These are phyloP conservation scores for Lasioglossum calceatum DNA, from an alignment of 2,888 invertebrate species.

Conservation along the genomic window DNA sequence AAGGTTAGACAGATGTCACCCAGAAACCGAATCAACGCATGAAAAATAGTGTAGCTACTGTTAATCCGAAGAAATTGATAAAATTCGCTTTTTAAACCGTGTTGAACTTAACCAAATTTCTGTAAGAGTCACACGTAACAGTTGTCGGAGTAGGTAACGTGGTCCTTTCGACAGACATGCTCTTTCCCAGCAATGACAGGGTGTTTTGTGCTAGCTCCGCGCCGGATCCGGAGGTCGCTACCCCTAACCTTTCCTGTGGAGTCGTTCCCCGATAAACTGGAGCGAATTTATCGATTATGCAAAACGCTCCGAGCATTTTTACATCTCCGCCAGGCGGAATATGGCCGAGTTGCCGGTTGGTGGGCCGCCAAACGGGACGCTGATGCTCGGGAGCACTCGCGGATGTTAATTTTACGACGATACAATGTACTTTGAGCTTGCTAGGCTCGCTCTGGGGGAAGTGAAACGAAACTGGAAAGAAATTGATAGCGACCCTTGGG, in stretches of 20 bases:
- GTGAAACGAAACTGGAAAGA: background rate
- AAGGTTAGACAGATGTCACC: background rate
- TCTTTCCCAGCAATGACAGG: background rate
- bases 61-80: background rate
- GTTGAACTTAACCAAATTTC: background rate
- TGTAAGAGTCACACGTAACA: background rate
- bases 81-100: background rate
- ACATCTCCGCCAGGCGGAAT: conserved; percentile 1
- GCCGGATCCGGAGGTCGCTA: background rate
- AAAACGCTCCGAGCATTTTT: conserved; percentile 14
- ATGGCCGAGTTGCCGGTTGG: conserved; percentile 5
- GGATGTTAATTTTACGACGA: conserved; percentile 9
- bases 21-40: no score
- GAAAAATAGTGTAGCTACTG: no score
- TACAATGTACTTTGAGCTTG: conserved; percentile 7
- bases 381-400: background rate
- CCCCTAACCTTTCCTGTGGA: background rate
- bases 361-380: conserved; percentile 8
- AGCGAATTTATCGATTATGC: conserved; percentile 28
- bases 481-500: background rate
- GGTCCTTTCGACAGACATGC: background rate
- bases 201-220: background rate
- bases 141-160: background rate
- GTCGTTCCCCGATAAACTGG: conserved; percentile 11
- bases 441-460: background rate